These are phyloP conservation scores for Ameiurus melas DNA, from an alignment of 2,113 vertebrate species.

Conservation along the genomic window DNA sequence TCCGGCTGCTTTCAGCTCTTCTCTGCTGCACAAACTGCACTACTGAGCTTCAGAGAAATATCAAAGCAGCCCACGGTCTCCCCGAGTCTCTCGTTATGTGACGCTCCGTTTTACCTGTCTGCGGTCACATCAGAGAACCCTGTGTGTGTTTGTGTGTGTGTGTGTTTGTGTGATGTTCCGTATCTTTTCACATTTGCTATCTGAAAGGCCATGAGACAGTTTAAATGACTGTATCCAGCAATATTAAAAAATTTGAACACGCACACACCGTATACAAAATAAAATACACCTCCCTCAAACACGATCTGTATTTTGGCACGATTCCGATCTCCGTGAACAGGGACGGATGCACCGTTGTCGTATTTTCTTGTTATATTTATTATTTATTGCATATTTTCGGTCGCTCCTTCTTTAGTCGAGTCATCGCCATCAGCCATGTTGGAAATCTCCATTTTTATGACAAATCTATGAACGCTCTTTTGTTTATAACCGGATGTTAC, in stretches of 20 bases:
- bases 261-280: background rate
- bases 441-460: background rate
- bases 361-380: background rate
- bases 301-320: background rate
- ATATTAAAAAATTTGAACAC: background rate
- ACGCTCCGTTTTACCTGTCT: background rate
- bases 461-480: background rate
- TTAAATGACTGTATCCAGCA: no score
- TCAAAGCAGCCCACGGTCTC: constrained; percentile 22
- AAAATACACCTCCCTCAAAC: background rate
- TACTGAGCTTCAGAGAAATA: constrained; percentile 46
- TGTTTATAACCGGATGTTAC: background rate
- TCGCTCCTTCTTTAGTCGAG: background rate
- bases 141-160: background rate
- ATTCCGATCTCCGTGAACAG: background rate
- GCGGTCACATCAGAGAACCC: background rate
- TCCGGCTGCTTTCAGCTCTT: constrained; percentile 34
- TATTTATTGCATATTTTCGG: background rate
- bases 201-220: background rate
- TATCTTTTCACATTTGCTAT: background rate
- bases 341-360: background rate
- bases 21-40: constrained; percentile 36
- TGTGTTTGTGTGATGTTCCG: background rate
- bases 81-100: background rate
- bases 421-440: background rate